Evolutionary conservation across 2,888 invertebrate genomes (phyloP), one percentile per base, ranked within the genome.

Genomic region (Deroplatys truncata): DNA sequence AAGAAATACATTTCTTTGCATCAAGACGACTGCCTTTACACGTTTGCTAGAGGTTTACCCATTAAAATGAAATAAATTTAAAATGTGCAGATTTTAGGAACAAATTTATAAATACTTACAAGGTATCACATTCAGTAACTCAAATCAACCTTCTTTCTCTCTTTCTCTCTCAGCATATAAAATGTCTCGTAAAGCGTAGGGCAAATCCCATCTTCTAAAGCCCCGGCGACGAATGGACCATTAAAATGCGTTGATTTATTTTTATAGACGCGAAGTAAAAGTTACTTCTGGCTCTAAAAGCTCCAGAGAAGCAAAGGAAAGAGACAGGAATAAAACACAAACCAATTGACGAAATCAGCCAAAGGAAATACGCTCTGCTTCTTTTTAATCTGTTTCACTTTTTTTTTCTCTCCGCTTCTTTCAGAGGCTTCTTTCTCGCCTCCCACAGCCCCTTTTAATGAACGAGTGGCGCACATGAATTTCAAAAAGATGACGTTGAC

Each of bases 181-280:
- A 87, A 82, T 35, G 28, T 35, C 5, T 82, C 83, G 83, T 87
- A 87, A 87, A 83, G 43, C 43, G 87, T 9, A 72, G 35, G 87
- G n/a, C 35, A 87, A 83, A 83, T 87, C 87, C 35, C n/a, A 31
- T 29, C 82, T 87, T 87, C 82, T 87, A 87, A 87, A 31, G 82
- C 82, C 35, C 82, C n/a, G 83, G n/a, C 83, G 87, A 87, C 87
- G 83, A 87, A 83, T 83, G 72, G 87, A 82, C 83, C 87, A 87
- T 87, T 87, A 87, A 87, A 83, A 82, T 13, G 43, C 35, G 25
- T 83, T 87, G 87, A 87, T 87, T 87, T 87, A 87, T 87, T 82
- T 87, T 87, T 87, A 87, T 87, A 83, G 87, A 83, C 43, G 82
- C 35, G 83, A n/a, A 87, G 83, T 29, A 87, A 72, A 72, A 82